These are phyloP conservation scores for Prosapia bicincta DNA, from an alignment of 2,888 invertebrate genomes.

Conservation along the genomic window DNA sequence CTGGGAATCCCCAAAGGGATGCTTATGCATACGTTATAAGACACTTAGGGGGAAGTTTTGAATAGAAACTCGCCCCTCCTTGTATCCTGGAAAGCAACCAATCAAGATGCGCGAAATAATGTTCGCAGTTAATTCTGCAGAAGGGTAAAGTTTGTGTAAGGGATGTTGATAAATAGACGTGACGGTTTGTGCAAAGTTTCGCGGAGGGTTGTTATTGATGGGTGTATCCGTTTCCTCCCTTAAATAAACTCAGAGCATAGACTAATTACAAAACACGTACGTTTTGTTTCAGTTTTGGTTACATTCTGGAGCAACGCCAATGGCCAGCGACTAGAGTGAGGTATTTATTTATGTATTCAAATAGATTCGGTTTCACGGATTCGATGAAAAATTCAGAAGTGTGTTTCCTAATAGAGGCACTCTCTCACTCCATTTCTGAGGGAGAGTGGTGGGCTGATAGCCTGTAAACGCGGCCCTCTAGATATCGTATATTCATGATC, in stretches of 20 bases:
- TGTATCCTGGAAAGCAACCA: conserved; percentile 12
- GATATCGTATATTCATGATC: not conserved
- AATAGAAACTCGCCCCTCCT: conserved; percentile 18
- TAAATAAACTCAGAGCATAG: too few relatives aligned
- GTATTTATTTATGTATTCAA: not conserved
- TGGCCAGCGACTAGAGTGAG: too few relatives aligned
- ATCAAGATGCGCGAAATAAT: conserved; percentile 11
- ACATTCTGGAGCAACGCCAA: too few relatives aligned
- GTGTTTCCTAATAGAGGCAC: too few relatives aligned
- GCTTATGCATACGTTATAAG: conserved; percentile 22
- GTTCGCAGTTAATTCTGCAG: not conserved
- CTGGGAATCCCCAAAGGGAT: not conserved
- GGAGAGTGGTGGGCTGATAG: not conserved
- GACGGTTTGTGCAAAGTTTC: not conserved
- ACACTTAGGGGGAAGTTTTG: conserved; percentile 22
- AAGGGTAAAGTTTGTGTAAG: not conserved
- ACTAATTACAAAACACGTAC: too few relatives aligned
- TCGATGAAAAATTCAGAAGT: not conserved
- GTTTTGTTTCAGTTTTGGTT: too few relatives aligned
- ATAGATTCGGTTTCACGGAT: not conserved
- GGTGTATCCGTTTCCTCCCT: not conserved
- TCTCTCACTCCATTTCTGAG: not conserved
- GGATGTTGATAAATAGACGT: not conserved
- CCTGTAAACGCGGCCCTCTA: not conserved
- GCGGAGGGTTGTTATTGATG: not conserved